Evolutionary conservation across 2,113 vertebrate species (phyloP).

Genomic region (Bos taurus): ARS-UCD2.0 NC_037340.1:48810501-48811000

Average conservation of each 20-base stretch:
- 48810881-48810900: background rate
- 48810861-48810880: background rate
- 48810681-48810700: background rate
- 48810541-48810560: background rate
- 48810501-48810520: background rate
- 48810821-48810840: background rate
- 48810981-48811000: background rate
- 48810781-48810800: background rate
- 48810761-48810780: background rate
- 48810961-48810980: background rate
- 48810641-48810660: background rate
- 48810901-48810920: background rate
- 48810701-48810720: background rate
- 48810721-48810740: background rate
- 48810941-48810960: background rate
- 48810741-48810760: background rate
- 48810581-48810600: background rate
- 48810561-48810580: background rate
- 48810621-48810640: background rate
- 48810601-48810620: background rate
- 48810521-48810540: background rate
- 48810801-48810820: background rate
- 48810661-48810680: background rate
- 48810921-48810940: background rate
- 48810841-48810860: background rate